Evolutionary conservation across 2,888 invertebrate genomes (phyloP).

Genomic region (Eilema sororculum): DNA sequence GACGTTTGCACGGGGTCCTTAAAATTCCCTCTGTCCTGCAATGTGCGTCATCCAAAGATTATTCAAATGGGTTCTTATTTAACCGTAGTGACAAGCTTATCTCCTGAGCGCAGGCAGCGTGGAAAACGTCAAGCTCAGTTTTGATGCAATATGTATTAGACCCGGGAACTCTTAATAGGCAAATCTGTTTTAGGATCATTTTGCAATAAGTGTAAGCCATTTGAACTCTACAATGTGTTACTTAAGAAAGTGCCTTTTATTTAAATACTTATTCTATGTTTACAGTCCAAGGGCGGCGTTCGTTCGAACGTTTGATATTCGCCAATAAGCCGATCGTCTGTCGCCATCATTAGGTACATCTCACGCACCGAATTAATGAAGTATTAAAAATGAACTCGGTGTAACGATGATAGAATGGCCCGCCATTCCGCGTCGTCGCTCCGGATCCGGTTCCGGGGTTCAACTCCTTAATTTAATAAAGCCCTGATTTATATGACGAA

Average conservation of each 20-base stretch:
- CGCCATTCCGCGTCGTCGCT: conserved; percentile 29
- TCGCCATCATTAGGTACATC: conserved; percentile 4
- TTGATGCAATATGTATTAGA: neutral
- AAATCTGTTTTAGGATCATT: neutral
- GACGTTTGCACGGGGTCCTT: neutral
- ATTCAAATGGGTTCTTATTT: conserved; percentile 1
- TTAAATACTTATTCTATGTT: neutral
- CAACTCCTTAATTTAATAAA: conserved; percentile 26
- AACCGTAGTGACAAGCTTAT: neutral
- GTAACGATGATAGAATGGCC: conserved; percentile 44
- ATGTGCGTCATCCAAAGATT: neutral
- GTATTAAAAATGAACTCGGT: conserved; percentile 31
- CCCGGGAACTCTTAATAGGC: neutral
- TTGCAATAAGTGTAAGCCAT: neutral
- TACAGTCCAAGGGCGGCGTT: neutral
- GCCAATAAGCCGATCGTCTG: neutral
- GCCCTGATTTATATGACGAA: conserved; percentile 35
- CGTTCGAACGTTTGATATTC: neutral
- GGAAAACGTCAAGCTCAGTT: neutral
- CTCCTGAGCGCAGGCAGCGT: neutral
- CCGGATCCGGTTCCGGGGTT: conserved; percentile 10
- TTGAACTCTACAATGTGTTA: neutral
- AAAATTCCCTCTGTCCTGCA: neutral
- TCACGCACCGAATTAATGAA: conserved; percentile 29
- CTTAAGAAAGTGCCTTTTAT: neutral